Percentiles rank a stretch among this genome's conserved stretches.
Conservation (phyloP, 1,140 invertebrate genomes). For the Brachionus angularis region DNA sequence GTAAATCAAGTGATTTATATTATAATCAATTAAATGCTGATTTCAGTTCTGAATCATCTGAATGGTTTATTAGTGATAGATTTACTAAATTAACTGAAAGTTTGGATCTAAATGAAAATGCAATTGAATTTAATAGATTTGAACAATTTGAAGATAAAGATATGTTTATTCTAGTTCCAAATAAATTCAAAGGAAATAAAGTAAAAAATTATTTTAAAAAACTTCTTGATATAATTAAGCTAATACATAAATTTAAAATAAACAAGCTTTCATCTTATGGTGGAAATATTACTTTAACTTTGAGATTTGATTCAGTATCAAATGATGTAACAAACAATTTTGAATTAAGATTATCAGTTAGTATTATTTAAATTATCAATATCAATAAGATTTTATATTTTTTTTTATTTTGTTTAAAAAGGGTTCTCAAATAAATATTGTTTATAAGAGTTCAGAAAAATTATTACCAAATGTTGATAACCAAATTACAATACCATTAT, state of each 20-base stretch:
- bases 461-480: constrained; percentile 64
- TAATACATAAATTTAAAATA: too few species aligned
- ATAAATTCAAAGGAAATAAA: constrained; percentile 36
- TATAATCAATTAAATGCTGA: constrained; percentile 6
- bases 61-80: constrained; percentile 27
- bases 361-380: too few species aligned
- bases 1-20: constrained; percentile 5
- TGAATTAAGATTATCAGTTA: constrained; percentile 29
- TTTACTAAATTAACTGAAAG: constrained; percentile 1
- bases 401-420: constrained; percentile 55
- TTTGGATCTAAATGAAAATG: not conserved
- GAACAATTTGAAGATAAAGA: constrained; percentile 8
- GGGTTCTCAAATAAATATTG: constrained; percentile 71
- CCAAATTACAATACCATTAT: constrained; percentile 68
- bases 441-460: constrained; percentile 65
- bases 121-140: constrained; percentile 14
- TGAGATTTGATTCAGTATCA: not conserved
- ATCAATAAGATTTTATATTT: too few species aligned
- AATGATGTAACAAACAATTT: not conserved
- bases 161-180: constrained; percentile 1
- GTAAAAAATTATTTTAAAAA: not conserved
- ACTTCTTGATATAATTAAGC: not conserved
- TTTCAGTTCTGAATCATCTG: not conserved
- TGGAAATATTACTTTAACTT: constrained; percentile 4
- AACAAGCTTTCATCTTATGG: constrained; percentile 20